A percentile compares a stretch with the other conserved stretches of the same genome.
phyloP scores from a whole-genome alignment of 1,140 invertebrate genomes.

The Drosophila subpulchrella region DNA sequence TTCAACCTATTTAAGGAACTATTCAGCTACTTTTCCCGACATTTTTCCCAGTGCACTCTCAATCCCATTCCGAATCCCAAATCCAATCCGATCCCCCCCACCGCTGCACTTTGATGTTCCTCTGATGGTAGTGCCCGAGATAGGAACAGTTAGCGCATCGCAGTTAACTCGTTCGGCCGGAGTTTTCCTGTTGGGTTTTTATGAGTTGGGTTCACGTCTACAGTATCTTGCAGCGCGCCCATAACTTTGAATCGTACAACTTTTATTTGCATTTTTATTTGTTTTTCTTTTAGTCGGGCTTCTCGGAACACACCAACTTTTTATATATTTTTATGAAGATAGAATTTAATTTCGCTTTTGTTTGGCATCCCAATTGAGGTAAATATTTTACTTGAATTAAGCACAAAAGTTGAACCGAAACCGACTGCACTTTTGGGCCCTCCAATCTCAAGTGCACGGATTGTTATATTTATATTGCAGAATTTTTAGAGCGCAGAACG shows the following conservation, averaged over 20 bases:
- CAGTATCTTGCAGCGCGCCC: slow-evolving; percentile 53
- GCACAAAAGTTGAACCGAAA: slow-evolving; percentile 12
- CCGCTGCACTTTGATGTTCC: slow-evolving; percentile 71
- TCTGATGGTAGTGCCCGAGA: slow-evolving; percentile 67
- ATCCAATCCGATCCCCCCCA: slow-evolving; percentile 29
- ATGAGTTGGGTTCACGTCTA: slow-evolving; percentile 53
- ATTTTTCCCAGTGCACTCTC: neutral
- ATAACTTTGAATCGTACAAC: slow-evolving; percentile 70
- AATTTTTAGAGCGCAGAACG: slow-evolving; percentile 16
- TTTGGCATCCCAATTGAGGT: slow-evolving; percentile 35
- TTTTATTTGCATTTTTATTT: slow-evolving; percentile 79
- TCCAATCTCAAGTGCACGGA: neutral
- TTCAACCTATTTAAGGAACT: too few species aligned
- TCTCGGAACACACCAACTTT: slow-evolving; percentile 47
- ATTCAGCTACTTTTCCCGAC: neutral
- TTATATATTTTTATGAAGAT: slow-evolving; percentile 41
- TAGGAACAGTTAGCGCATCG: slow-evolving; percentile 59
- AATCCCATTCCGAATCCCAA: slow-evolving; percentile 38
- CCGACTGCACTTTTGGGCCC: slow-evolving; percentile 7
- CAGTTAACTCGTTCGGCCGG: slow-evolving; percentile 45
- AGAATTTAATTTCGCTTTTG: slow-evolving; percentile 46
- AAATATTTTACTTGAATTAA: slow-evolving; percentile 35
- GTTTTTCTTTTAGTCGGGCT: slow-evolving; percentile 35
- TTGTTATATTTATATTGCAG: slow-evolving; percentile 16
- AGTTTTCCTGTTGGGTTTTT: slow-evolving; percentile 58